Conservation (phyloP, 2,113 vertebrate genomes). For the Orthonyx spaldingii region DNA sequence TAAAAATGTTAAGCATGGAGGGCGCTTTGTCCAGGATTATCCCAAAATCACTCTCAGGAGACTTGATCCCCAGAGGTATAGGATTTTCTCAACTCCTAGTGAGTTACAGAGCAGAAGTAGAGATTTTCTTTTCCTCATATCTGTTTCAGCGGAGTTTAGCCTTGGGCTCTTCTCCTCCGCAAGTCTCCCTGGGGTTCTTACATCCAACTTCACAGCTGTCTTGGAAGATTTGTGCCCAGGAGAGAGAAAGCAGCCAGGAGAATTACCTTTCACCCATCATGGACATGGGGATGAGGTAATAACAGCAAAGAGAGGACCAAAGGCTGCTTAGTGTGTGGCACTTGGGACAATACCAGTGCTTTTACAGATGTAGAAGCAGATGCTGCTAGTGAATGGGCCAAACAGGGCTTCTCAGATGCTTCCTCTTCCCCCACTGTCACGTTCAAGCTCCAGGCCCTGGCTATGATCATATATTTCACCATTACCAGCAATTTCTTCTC, state of each 20-base stretch:
- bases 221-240: not conserved
- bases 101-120: not conserved
- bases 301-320: not conserved
- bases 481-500: not conserved
- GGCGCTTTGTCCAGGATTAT: constrained; percentile 14
- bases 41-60: not conserved
- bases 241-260: not conserved
- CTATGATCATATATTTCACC: not conserved
- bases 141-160: not conserved
- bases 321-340: not conserved
- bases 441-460: not conserved
- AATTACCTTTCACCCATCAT: not conserved
- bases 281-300: not conserved
- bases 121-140: not conserved
- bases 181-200: not conserved
- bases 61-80: not conserved
- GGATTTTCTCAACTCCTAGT: not conserved
- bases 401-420: not conserved
- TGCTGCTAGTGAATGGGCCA: not conserved
- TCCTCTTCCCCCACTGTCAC: not conserved
- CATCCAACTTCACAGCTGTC: not conserved
- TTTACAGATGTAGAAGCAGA: not conserved
- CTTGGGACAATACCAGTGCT: not conserved
- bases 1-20: not conserved
- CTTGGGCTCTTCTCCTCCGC: not conserved